phyloP scores from a whole-genome alignment of 53 echinoderm and acorn worm species.

The Glandiceps talaboti region DNA sequence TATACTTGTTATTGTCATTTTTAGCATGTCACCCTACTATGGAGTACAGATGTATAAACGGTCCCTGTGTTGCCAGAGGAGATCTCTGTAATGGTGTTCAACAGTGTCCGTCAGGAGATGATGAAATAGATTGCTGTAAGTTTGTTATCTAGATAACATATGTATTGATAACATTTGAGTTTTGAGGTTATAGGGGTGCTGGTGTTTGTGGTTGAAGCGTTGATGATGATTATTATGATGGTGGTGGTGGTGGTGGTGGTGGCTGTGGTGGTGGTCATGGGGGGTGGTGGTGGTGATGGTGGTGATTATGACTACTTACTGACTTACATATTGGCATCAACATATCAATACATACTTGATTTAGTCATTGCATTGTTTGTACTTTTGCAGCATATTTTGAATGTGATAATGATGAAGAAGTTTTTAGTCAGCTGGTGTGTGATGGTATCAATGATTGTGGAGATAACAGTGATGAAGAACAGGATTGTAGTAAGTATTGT shows the following conservation, averaged over 20 bases:
- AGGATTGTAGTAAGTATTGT: background rate
- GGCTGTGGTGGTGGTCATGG: no score
- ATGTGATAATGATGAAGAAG: background rate
- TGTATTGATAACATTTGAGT: no score
- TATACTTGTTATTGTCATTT: background rate
- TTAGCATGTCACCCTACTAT: background rate
- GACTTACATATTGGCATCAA: no score
- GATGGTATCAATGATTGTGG: background rate
- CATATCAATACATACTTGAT: no score
- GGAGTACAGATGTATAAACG: background rate
- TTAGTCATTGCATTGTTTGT: no score
- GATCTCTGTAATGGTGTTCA: background rate
- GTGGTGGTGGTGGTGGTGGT: no score
- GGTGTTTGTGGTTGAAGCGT: no score
- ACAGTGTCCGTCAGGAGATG: background rate
- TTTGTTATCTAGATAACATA: no score
- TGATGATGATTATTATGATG: no score
- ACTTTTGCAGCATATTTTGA: background rate
- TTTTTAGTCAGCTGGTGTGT: background rate
- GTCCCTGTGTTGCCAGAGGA: background rate
- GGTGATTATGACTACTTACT: no score
- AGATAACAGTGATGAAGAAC: background rate
- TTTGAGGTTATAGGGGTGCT: no score
- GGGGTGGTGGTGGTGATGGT: no score
- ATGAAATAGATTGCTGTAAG: background rate